phyloP scores from a whole-genome alignment of 2,797 vertebrate genomes.

The Limosa lapponica region DNA sequence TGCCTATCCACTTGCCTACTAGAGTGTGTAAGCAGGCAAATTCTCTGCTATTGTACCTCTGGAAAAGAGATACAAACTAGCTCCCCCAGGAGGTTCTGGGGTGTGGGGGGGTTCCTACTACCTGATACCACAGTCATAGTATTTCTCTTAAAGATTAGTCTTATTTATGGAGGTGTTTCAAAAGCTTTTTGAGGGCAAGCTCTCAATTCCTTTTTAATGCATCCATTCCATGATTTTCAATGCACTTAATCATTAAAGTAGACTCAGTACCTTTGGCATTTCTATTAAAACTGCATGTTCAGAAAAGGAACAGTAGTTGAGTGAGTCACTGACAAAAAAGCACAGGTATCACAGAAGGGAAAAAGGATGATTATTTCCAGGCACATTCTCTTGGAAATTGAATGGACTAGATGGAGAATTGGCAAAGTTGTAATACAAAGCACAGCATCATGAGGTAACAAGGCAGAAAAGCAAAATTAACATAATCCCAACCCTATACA shows the following conservation, averaged over 20 bases:
- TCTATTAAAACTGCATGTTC: slow-evolving; percentile 40
- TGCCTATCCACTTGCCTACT: accelerated
- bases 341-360: background rate
- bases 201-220: background rate
- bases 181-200: background rate
- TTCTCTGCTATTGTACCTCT: background rate
- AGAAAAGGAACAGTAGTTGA: background rate
- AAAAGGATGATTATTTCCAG: slow-evolving; percentile 28
- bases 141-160: background rate
- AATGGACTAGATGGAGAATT: background rate
- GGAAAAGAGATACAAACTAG: background rate
- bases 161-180: background rate
- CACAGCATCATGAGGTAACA: background rate
- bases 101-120: background rate
- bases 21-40: background rate
- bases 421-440: background rate
- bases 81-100: background rate
- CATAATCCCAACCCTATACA: background rate
- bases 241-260: background rate
- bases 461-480: slow-evolving; percentile 9
- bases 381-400: background rate
- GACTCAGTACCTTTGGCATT: slow-evolving; percentile 2
- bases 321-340: slow-evolving; percentile 30
- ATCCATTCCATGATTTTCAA: background rate
- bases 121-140: background rate